Evolutionary conservation across 2,797 vertebrate genomes (phyloP), one percentile per base, ranked within the genome.

Genomic region (Ptychobarbus kaznakovi): DNA sequence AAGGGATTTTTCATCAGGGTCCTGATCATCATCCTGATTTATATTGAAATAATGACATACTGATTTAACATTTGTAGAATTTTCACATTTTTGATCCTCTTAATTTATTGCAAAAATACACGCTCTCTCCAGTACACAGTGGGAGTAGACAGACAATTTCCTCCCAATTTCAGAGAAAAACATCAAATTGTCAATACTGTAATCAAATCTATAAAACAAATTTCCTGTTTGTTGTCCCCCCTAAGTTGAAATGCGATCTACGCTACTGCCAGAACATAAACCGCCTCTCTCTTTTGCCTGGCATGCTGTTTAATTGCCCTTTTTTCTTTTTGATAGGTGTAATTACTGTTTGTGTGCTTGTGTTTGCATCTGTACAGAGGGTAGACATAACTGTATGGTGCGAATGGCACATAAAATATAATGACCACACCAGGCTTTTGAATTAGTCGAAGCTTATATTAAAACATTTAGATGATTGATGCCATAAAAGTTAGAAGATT

Each of bases 401-500:
- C 2, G 7, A 76, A 76, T 20, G 81, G 28, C 44, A 66, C 58
- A 76, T 83, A 76, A 83, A 83, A 65, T 66, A 51, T 83, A 83
- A 83, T 76, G 82, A 83, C 82, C 73, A 28, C 73, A 49, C 13
- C 73, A 56, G 40, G 69, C 53, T 82, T 82, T 61, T 74, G 69
- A 82, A 73, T 82, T 82, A 82, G 80, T 46, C 69, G 11, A 38
- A 61, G 73, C 61, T 65, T 66, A 76, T 86, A 84, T 87, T 86
- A 89, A 91, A 87, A 51, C 58, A 40, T 63, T 32, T 86, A 82
- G 86, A 91, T 91, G 91, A 92, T 89, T 88, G 46, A 90, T 90
- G 83, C 87, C 87, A 85, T 88, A 78, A 87, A 89, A 86, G 74
- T 90, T 84, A 87, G 81, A 83, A 82, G 61, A 61, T 22, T 76